Evolutionary conservation across 1,140 invertebrate genomes (phyloP), one percentile per base, ranked within the genome.

Genomic region (Drosophila trapezifrons): DNA sequence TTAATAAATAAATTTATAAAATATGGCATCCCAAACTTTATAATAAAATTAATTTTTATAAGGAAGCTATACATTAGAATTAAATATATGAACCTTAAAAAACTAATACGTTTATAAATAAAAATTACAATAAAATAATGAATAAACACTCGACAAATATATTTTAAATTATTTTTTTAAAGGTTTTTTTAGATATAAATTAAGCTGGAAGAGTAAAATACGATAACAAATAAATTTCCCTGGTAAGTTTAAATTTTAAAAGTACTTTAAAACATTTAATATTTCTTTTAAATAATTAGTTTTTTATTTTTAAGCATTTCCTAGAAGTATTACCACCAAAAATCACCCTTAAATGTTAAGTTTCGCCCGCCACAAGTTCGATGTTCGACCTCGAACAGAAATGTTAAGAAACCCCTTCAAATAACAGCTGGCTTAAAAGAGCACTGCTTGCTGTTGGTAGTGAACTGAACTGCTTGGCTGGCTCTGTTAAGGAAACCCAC

Each of bases 401-500:
- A 42, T 67, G 45, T 67, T 51, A 51, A 29, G 20, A 51, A 17
- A 5, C 47, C 13, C 1, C 6, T 1, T 5, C 17, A 20, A 22
- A 15, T 67, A 67, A 67, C 65, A 67, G 25, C 43, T 3, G 32
- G 56, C 46, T 71, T 22, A 52, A 12, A 27, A 7, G 1, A 12
- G 15, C 32, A 64, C 64, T 67, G 64, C 64, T 67, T 64, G 25
- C 3, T 17, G 2, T 5, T 4, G 38, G 12, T 7, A 10, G 0
- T 35, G 17, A 8, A 0, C 3, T 13, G 56, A 47, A 84, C 81
- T 85, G 81, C 81, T 85, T 84, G 51, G 1, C 6, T 1, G 7
- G 3, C 25, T 18, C 37, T 46, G 58, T 62, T 56, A 51, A 42
- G n/a, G 18, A 55, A 25, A 18, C 18, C 5, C 25, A 32, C 1